A percentile compares a stretch with the other conserved stretches of the same genome.
Conservation (phyloP, 2,113 vertebrate species). For the Bubo scandiacus region DNA sequence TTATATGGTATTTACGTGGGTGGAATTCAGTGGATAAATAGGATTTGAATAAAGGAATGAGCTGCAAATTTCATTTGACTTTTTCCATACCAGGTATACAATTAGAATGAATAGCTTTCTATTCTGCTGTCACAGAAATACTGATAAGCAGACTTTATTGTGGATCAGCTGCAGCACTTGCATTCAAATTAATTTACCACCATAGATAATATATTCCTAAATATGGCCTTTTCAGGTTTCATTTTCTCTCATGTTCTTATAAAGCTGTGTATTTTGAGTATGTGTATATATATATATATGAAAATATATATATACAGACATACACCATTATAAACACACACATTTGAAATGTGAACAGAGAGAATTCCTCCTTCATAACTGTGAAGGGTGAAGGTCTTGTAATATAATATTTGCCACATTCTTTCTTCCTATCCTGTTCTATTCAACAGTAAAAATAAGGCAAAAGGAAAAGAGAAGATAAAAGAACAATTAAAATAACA, state of each 20-base stretch:
- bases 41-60: slow-evolving; percentile 22
- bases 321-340: not conserved
- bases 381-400: not conserved
- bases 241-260: not conserved
- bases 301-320: rapidly evolving
- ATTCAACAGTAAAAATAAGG: not conserved
- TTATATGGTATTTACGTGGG: slow-evolving; percentile 3
- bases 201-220: not conserved
- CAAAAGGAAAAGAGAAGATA: not conserved
- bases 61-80: slow-evolving; percentile 3
- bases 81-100: slow-evolving; percentile 34
- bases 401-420: not conserved
- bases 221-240: not conserved
- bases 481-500: not conserved
- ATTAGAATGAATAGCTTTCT: not conserved
- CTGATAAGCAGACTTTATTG: not conserved
- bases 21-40: slow-evolving; percentile 20
- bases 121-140: not conserved
- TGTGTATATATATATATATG: not conserved
- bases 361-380: not conserved
- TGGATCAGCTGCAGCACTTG: not conserved
- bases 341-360: not conserved
- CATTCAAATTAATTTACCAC: not conserved
- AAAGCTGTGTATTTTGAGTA: not conserved
- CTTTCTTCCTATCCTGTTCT: not conserved